Base-by-base conservation (phyloP, 2,797 vertebrate genomes). In the Podarcis siculus region DNA sequence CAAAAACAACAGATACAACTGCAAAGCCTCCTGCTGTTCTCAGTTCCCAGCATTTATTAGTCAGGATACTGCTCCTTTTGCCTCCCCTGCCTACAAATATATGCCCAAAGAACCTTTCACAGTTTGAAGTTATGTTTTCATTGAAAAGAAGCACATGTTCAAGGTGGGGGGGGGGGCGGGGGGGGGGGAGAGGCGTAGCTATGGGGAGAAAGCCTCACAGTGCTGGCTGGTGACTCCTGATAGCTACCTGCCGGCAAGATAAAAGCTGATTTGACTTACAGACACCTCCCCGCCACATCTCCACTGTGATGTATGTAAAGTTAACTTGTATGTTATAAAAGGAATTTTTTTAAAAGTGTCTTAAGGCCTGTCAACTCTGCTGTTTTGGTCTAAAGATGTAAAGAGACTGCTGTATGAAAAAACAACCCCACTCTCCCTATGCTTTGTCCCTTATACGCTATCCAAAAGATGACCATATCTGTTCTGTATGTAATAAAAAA, bases 401-500 rank as follows among this genome's bases (percentile, higher is more conserved):
- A 94, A 96, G 95, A 96, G 95, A 94, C 93, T 94, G 94, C 96
- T 95, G 91, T 95, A 95, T 71, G 94, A 94, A 83, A 93, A 92
- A 27, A 7, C 35, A 75, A 80, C 10, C 13, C 4, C 64, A 67
- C 61, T 0, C 45, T 92, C 94, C 96, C 95, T 91, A n/a, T 95
- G 97, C 97, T 97, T 96, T 92, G 87, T 95, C 91, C 96, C 95
- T 92, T 90, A 32, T 92, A 45, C 89, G 92, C 95, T 96, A 91
- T 19, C 94, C 94, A 95, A 95, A 95, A 96, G 94, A 95, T 76
- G 80, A 96, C 93, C 81, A 27, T 95, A 96, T 95, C 95, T 96
- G 96, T 97, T 97, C 96, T 96, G 96, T 97, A 97, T 95, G 98
- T 98, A 99, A 98, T 99, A 99, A 89, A 99, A 99, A 42, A 73